These are phyloP conservation scores for Cairina moschata DNA, from an alignment of 2,113 vertebrate species.

Conservation along the genomic window DNA sequence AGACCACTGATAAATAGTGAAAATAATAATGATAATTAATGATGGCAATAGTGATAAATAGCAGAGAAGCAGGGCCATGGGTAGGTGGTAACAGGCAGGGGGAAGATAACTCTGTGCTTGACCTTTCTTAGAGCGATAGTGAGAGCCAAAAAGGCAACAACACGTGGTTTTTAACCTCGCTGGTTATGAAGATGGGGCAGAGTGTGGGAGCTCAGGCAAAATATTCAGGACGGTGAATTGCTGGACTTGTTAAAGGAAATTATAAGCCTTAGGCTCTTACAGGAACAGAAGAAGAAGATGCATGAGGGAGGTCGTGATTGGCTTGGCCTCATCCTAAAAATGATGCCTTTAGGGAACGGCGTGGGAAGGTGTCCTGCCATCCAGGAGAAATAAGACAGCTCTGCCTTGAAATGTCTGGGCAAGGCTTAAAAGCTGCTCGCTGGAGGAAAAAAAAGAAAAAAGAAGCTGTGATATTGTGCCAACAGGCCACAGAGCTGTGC, in stretches of 20 bases:
- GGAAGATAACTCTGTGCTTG: background rate
- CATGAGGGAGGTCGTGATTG: background rate
- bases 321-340: background rate
- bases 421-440: constrained; percentile 26
- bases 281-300: background rate
- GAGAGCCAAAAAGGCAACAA: background rate
- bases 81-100: background rate
- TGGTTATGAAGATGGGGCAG: background rate
- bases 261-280: background rate
- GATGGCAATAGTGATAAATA: background rate
- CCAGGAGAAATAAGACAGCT: constrained; percentile 26
- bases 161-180: background rate
- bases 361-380: constrained; percentile 39
- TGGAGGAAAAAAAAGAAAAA: background rate
- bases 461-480: constrained; percentile 34
- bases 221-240: background rate
- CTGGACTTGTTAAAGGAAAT: background rate
- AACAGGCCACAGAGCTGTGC: background rate
- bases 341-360: background rate
- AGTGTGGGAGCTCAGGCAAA: background rate
- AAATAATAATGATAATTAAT: background rate
- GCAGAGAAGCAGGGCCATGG: background rate
- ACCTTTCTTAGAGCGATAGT: background rate
- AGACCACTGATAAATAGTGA: background rate
- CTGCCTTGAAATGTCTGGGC: constrained; percentile 50